A percentile compares a stretch with the other conserved stretches of the same genome.
Conservation (phyloP, 1,140 invertebrate genomes). For the Hylaeus volcanicus region DNA sequence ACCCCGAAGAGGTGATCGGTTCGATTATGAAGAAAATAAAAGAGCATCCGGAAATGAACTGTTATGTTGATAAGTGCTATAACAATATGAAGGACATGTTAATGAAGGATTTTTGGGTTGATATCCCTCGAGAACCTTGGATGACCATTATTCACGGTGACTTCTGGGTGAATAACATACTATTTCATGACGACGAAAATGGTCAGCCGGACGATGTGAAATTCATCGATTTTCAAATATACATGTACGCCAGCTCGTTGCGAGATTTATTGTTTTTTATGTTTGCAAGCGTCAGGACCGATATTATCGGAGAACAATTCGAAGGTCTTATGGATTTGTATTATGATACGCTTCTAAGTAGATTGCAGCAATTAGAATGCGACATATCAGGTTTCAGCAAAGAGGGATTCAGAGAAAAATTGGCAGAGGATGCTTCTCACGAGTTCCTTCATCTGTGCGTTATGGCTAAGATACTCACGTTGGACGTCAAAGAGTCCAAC, state of each 20-base stretch:
- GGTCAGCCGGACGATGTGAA: conserved; percentile 79
- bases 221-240: conserved; percentile 85
- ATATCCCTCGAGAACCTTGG: conserved; percentile 75
- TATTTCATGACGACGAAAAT: conserved; percentile 75
- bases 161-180: conserved; percentile 84
- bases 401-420: conserved; percentile 59
- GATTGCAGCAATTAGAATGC: conserved; percentile 67
- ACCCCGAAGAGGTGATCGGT: background rate
- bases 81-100: conserved; percentile 50
- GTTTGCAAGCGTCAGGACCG: conserved; percentile 79
- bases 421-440: conserved; percentile 50
- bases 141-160: conserved; percentile 82
- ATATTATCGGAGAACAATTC: conserved; percentile 75
- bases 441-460: conserved; percentile 71
- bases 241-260: conserved; percentile 79
- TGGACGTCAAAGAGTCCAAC: conserved; percentile 52
- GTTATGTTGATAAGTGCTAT: conserved; percentile 60
- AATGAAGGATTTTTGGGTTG: conserved; percentile 52
- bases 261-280: conserved; percentile 83
- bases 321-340: conserved; percentile 81
- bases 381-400: conserved; percentile 55
- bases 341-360: conserved; percentile 78
- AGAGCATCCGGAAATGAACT: conserved; percentile 62
- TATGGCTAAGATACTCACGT: conserved; percentile 72
- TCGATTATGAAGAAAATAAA: conserved; percentile 66